Evolutionary conservation across 2,113 vertebrate species (phyloP).

Genomic region (Oncorhynchus mykiss): DNA sequence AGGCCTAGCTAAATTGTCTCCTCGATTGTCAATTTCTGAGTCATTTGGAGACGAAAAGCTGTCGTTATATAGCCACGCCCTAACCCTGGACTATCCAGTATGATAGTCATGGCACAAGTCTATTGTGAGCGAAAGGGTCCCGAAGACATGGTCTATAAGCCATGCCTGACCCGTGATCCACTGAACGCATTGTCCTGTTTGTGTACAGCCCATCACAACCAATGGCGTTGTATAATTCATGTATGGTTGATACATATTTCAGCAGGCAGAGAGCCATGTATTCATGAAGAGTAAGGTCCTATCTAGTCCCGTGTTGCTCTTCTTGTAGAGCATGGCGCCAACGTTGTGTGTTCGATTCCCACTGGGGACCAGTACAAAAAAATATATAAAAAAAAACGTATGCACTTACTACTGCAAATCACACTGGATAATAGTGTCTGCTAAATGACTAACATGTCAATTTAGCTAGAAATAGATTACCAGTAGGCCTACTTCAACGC

Average conservation of each 20-base stretch:
- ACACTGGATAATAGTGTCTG: too few relatives aligned
- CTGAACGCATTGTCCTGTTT: conserved; percentile 34
- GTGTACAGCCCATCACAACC: conserved; percentile 40
- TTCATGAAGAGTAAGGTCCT: conserved; percentile 48
- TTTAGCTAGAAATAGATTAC: too few relatives aligned
- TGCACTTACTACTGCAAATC: too few relatives aligned
- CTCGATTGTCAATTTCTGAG: background rate
- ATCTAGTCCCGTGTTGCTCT: background rate
- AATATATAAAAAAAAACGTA: too few relatives aligned
- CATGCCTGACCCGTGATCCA: background rate
- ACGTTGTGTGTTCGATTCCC: too few relatives aligned
- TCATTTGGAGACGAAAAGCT: background rate
- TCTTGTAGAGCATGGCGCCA: too few relatives aligned
- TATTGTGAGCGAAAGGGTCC: background rate
- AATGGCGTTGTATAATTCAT: conserved; percentile 62
- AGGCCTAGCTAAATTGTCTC: background rate
- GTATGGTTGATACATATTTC: conserved; percentile 67
- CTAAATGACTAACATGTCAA: too few relatives aligned
- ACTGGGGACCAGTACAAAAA: too few relatives aligned
- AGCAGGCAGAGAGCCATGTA: conserved; percentile 45
- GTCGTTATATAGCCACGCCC: background rate
- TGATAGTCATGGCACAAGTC: background rate
- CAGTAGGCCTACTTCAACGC: too few relatives aligned
- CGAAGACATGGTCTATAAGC: background rate
- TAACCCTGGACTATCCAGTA: background rate